phyloP scores from a whole-genome alignment of 2,113 vertebrate genomes.

The Ascaphus truei region DNA sequence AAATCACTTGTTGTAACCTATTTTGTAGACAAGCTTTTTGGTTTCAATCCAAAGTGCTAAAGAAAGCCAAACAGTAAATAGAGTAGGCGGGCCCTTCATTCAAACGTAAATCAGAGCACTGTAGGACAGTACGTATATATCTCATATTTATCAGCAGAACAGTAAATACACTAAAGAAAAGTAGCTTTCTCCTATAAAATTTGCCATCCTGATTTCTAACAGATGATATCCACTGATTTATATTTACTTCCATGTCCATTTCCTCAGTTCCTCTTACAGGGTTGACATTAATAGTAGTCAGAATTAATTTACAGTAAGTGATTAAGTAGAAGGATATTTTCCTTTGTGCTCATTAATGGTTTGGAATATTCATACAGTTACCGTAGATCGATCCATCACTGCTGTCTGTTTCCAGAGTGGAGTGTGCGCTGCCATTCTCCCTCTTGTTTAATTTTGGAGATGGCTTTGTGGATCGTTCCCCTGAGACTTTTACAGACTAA shows the following conservation, averaged over 20 bases:
- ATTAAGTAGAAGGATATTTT: constrained; percentile 41
- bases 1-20: no score
- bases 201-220: neutral
- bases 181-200: neutral
- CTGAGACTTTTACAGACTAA: constrained; percentile 71
- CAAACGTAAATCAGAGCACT: no score
- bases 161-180: constrained; percentile 20
- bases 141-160: neutral
- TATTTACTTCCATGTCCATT: constrained; percentile 2
- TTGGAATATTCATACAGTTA: constrained; percentile 44
- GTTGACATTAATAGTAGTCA: constrained; percentile 2
- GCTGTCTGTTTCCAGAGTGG: constrained; percentile 46
- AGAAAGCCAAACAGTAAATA: no score
- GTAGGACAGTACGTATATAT: no score
- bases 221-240: constrained; percentile 7
- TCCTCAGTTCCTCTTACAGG: constrained; percentile 17
- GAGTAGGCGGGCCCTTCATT: no score
- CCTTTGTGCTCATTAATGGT: constrained; percentile 30
- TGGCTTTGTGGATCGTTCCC: constrained; percentile 63
- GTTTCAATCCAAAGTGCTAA: no score
- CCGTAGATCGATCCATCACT: constrained; percentile 50
- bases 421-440: constrained; percentile 56
- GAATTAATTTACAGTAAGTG: constrained; percentile 38
- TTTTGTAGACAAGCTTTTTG: no score
- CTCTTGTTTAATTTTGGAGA: constrained; percentile 69